These are phyloP conservation scores for Lathamus discolor DNA, from an alignment of 2,113 vertebrate species.

Conservation along the genomic window DNA sequence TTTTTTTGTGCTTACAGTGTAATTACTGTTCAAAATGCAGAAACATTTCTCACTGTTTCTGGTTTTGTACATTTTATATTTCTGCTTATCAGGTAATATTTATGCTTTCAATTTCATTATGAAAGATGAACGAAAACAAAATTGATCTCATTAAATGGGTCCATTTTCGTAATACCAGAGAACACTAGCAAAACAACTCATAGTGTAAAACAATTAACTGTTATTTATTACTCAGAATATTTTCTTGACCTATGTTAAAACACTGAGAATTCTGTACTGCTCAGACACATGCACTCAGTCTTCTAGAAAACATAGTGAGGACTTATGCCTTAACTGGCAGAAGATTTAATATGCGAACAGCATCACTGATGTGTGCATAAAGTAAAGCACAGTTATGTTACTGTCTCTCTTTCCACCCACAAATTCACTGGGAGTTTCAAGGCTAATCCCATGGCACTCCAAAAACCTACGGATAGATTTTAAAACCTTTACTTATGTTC, in stretches of 20 bases:
- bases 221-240: background rate
- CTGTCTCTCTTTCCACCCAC: background rate
- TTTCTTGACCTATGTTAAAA: background rate
- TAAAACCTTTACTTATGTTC: background rate
- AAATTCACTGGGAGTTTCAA: background rate
- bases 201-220: background rate
- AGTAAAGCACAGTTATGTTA: background rate
- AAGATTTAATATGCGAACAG: background rate
- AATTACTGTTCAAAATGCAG: background rate
- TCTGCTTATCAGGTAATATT: background rate
- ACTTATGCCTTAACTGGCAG: background rate
- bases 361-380: background rate
- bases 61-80: background rate
- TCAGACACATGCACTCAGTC: background rate
- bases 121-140: background rate
- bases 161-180: background rate
- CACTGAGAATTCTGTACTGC: background rate
- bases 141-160: background rate
- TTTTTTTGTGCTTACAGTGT: background rate
- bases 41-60: background rate
- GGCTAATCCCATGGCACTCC: background rate
- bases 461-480: background rate
- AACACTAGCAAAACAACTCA: background rate
- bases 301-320: background rate
- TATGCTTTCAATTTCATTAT: background rate